phyloP scores from a whole-genome alignment of 2,797 vertebrate genomes.

The Trachurus trachurus region DNA sequence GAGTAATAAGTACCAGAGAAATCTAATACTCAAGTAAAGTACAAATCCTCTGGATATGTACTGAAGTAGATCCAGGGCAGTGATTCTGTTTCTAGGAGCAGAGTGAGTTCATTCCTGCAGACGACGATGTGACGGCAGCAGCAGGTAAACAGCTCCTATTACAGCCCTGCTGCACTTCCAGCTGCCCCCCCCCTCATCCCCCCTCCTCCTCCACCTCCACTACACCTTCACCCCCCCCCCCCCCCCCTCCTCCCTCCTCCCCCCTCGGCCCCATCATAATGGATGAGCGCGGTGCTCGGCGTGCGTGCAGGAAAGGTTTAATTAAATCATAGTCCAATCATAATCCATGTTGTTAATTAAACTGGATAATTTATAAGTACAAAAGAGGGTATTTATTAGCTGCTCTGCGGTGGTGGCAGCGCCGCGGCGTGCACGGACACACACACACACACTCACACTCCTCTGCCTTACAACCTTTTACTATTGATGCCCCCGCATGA shows the following conservation, averaged over 20 bases:
- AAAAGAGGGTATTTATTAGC: slow-evolving; percentile 90
- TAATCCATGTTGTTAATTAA: slow-evolving; percentile 91
- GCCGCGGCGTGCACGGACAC: slow-evolving; percentile 58
- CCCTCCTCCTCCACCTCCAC: background rate
- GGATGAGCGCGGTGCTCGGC: slow-evolving; percentile 77
- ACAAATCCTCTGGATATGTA: too few species aligned
- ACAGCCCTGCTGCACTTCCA: slow-evolving; percentile 56
- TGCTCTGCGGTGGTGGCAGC: slow-evolving; percentile 72
- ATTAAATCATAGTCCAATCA: slow-evolving; percentile 91
- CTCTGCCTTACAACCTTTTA: slow-evolving; percentile 83
- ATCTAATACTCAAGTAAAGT: too few species aligned
- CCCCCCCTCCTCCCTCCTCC: background rate
- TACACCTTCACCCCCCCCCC: slow-evolving; percentile 20
- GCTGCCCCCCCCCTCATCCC: slow-evolving; percentile 26
- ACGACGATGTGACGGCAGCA: slow-evolving; percentile 28
- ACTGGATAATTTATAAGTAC: slow-evolving; percentile 91
- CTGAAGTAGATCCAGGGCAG: too few species aligned
- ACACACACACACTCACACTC: slow-evolving; percentile 43
- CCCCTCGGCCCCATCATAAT: slow-evolving; percentile 68
- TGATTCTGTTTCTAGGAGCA: too few species aligned
- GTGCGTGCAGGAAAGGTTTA: slow-evolving; percentile 87
- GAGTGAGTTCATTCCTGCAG: too few species aligned
- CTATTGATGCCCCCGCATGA: slow-evolving; percentile 96
- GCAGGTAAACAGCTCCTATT: slow-evolving; percentile 71
- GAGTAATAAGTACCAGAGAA: too few species aligned